phyloP scores from a whole-genome alignment of 1,140 invertebrate species.

The Drosophila teissieri region DNA sequence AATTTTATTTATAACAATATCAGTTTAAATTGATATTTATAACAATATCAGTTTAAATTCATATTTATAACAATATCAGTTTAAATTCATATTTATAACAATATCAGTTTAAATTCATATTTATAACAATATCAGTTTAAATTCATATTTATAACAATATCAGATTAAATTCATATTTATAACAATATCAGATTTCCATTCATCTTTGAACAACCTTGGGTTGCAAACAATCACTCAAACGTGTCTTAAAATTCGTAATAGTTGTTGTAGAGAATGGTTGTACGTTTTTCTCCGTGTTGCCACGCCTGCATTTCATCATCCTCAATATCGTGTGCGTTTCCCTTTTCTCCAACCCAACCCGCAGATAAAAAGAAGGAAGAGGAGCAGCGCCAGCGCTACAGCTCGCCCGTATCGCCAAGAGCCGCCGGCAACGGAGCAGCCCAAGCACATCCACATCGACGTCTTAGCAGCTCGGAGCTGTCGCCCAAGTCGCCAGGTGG shows the following conservation, averaged over 20 bases:
- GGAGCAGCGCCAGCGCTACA: conserved; percentile 64
- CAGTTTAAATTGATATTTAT: too few relatives aligned
- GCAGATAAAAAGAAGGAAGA: conserved; percentile 80
- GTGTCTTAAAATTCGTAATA: too few relatives aligned
- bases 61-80: too few relatives aligned
- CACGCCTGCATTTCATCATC: conserved; percentile 17
- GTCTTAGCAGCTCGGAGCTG: conserved; percentile 59
- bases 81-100: too few relatives aligned
- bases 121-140: too few relatives aligned
- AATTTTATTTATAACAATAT: too few relatives aligned
- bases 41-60: too few relatives aligned
- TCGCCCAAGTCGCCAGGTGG: conserved; percentile 50
- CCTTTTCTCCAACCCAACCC: background rate
- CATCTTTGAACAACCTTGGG: background rate
- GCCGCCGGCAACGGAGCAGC: conserved; percentile 25
- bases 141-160: too few relatives aligned
- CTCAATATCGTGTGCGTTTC: conserved; percentile 18
- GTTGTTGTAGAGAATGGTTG: background rate
- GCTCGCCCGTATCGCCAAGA: conserved; percentile 47
- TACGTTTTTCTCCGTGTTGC: conserved; percentile 27
- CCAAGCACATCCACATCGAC: conserved; percentile 28
- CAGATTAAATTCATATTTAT: too few relatives aligned
- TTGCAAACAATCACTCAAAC: too few relatives aligned
- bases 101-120: too few relatives aligned
- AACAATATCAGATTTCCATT: background rate